Evolutionary conservation across 2,888 invertebrate species (phyloP).

Genomic region (Aromia moschata): DNA sequence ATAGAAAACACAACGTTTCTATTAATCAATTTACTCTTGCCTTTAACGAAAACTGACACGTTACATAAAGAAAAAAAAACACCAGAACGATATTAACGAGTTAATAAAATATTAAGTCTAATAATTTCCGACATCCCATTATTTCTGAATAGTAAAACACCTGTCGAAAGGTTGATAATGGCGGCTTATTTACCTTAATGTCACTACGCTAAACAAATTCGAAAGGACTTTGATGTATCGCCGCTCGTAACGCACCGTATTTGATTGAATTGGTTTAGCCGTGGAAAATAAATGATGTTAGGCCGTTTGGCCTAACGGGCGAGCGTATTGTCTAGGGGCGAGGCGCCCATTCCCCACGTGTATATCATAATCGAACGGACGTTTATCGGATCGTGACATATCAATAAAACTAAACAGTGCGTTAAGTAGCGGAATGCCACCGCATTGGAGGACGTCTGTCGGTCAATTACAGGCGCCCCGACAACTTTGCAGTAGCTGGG

Average conservation of each 20-base stretch:
- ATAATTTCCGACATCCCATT: too few relatives aligned
- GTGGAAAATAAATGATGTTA: constrained; percentile 38
- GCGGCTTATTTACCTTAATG: background rate
- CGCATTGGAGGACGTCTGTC: constrained; percentile 28
- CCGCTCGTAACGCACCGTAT: constrained; percentile 36
- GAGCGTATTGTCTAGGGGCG: constrained; percentile 15
- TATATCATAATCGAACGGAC: constrained; percentile 41
- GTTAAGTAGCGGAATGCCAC: constrained; percentile 35
- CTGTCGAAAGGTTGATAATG: background rate
- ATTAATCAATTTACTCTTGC: too few relatives aligned
- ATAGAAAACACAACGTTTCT: too few relatives aligned
- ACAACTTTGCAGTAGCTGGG: constrained; percentile 4
- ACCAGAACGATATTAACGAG: too few relatives aligned
- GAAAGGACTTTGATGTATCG: constrained; percentile 42
- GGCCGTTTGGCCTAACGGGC: constrained; percentile 12
- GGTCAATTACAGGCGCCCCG: constrained; percentile 34
- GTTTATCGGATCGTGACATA: constrained; percentile 46
- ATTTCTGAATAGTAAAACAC: too few relatives aligned
- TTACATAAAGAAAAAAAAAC: too few relatives aligned
- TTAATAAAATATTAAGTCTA: too few relatives aligned
- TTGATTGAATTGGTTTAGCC: constrained; percentile 40
- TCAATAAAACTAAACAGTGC: constrained; percentile 47
- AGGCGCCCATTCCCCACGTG: constrained; percentile 14
- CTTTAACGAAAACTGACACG: too few relatives aligned
- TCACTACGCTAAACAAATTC: constrained; percentile 32